These are phyloP conservation scores for Odontophorus gujanensis DNA, from an alignment of 2,113 vertebrate species.

Conservation along the genomic window DNA sequence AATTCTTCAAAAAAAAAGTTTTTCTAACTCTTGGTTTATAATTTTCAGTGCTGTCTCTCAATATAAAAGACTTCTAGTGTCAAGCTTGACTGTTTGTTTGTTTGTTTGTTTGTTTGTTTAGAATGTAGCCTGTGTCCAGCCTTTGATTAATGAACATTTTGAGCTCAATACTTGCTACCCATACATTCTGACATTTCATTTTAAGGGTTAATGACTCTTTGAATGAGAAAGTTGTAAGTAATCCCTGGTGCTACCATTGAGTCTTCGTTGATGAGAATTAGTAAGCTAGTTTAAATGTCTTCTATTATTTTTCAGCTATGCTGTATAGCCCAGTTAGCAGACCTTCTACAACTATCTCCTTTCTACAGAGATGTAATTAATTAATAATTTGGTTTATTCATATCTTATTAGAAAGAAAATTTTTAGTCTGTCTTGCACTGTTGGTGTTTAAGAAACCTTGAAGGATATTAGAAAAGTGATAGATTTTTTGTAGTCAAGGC, in stretches of 20 bases:
- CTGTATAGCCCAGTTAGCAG: neutral
- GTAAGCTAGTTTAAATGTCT: neutral
- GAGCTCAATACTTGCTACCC: neutral
- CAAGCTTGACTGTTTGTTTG: neutral
- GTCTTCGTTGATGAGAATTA: neutral
- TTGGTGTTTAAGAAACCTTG: neutral
- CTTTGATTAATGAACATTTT: neutral
- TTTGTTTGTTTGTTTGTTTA: neutral
- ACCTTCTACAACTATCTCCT: neutral
- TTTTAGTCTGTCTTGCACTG: neutral
- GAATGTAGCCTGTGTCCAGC: neutral
- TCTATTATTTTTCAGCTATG: neutral
- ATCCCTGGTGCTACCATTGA: neutral
- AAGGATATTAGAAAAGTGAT: neutral
- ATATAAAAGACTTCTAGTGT: neutral
- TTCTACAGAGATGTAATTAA: conserved; percentile 16
- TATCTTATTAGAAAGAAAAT: neutral
- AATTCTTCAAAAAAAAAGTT: too few species aligned
- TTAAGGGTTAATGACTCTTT: neutral
- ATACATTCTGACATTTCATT: neutral
- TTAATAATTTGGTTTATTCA: conserved; percentile 21
- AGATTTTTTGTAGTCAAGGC: neutral
- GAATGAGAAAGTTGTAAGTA: neutral
- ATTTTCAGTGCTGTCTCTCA: neutral
- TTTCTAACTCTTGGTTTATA: neutral